Evolutionary conservation across 2,888 invertebrate genomes (phyloP).

Genomic region (Coecobrya sp.): DNA sequence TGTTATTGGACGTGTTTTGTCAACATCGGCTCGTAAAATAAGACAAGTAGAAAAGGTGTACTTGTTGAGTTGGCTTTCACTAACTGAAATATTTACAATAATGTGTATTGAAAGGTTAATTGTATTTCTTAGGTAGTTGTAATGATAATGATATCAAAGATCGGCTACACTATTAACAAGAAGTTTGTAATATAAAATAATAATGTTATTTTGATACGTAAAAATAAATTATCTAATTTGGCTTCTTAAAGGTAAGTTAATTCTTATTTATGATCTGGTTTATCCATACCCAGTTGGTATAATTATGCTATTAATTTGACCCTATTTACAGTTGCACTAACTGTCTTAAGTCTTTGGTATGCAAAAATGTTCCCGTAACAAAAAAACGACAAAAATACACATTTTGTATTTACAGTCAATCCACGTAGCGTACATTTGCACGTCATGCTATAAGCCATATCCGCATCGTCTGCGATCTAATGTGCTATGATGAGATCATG

Average conservation of each 20-base stretch:
- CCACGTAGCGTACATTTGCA: neutral
- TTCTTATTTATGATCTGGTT: constrained; percentile 2
- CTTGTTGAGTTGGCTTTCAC: neutral
- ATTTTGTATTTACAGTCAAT: neutral
- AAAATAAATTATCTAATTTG: neutral
- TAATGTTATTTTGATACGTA: too few relatives aligned
- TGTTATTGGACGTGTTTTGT: too few relatives aligned
- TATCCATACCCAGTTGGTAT: neutral
- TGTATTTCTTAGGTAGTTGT: too few relatives aligned
- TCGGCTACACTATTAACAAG: too few relatives aligned
- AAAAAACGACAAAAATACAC: neutral
- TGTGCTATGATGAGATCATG: constrained; percentile 27
- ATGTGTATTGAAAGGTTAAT: neutral
- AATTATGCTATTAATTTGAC: neutral
- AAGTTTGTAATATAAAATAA: too few relatives aligned
- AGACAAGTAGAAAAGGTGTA: too few relatives aligned
- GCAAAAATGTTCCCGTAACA: neutral
- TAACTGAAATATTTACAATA: neutral
- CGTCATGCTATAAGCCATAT: constrained; percentile 14
- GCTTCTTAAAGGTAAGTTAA: neutral
- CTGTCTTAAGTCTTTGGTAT: too few relatives aligned
- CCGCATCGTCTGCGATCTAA: neutral
- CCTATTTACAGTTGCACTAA: neutral
- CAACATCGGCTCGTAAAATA: too few relatives aligned
- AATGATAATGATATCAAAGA: too few relatives aligned